Percentiles rank a stretch among this genome's conserved stretches.
phyloP scores from a whole-genome alignment of 1,140 invertebrate genomes.

The Bombus impatiens region DNA sequence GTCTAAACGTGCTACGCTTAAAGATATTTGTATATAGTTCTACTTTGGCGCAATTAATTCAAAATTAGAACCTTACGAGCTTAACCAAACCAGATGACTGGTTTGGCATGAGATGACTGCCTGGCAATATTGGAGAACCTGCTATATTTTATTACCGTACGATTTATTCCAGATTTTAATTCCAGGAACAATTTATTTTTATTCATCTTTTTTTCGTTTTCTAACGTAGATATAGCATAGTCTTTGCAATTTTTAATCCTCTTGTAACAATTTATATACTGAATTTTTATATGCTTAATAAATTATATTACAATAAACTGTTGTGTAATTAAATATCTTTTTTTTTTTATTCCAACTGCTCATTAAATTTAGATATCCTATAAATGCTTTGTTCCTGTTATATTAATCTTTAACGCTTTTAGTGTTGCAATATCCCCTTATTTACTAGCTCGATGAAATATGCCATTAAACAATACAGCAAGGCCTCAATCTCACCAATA shows the following conservation, averaged over 20 bases:
- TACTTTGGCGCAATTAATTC: slow-evolving; percentile 21
- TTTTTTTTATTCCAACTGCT: background rate
- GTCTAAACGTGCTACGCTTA: slow-evolving; percentile 15
- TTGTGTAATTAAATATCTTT: background rate
- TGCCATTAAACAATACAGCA: background rate
- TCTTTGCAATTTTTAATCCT: no score
- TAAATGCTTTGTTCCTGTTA: background rate
- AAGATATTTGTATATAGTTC: slow-evolving; percentile 12
- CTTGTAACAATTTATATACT: background rate
- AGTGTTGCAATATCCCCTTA: background rate
- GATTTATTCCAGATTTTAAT: no score
- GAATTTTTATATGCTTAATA: background rate
- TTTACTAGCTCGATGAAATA: background rate
- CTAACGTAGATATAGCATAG: no score
- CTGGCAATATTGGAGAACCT: background rate
- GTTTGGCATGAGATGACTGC: no score
- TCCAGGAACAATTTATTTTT: no score
- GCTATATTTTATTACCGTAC: background rate
- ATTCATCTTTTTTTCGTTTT: no score
- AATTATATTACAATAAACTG: background rate
- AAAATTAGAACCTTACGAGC: background rate
- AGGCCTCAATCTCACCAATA: background rate
- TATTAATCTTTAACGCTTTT: background rate
- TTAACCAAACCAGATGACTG: background rate
- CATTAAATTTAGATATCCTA: background rate